These are phyloP conservation scores for Cichladusa arquata DNA, from an alignment of 2,113 vertebrate genomes.

Conservation along the genomic window DNA sequence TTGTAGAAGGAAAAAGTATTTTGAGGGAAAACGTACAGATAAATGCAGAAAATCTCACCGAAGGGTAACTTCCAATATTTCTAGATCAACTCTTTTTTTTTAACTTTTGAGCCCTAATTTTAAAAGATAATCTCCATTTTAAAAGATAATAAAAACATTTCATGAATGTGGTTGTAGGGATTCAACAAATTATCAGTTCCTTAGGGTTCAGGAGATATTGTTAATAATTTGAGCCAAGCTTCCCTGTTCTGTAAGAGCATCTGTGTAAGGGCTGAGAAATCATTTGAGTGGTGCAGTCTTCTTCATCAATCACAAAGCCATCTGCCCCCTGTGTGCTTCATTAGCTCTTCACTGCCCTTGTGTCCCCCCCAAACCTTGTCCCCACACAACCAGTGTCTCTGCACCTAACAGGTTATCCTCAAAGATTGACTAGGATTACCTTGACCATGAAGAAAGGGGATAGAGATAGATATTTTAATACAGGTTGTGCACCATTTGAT, in stretches of 20 bases:
- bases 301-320: neutral
- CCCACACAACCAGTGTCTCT: neutral
- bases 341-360: neutral
- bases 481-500: neutral
- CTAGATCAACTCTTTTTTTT: neutral
- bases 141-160: neutral
- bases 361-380: neutral
- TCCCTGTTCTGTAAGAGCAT: neutral
- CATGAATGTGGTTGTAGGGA: neutral
- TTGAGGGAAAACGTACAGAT: neutral
- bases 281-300: neutral
- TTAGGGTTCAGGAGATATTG: neutral
- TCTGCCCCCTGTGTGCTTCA: neutral
- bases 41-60: neutral
- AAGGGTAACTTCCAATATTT: neutral
- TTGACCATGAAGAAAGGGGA: neutral
- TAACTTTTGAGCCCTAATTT: neutral
- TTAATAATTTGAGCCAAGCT: neutral
- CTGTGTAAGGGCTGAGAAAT: neutral
- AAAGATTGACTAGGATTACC: neutral
- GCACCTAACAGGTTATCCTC: neutral
- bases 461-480: neutral
- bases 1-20: neutral
- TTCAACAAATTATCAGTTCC: neutral
- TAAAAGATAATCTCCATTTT: neutral